Percentiles rank a stretch among this genome's conserved stretches.
Conservation (phyloP, 2,113 vertebrate genomes). For the Ascaphus truei region DNA sequence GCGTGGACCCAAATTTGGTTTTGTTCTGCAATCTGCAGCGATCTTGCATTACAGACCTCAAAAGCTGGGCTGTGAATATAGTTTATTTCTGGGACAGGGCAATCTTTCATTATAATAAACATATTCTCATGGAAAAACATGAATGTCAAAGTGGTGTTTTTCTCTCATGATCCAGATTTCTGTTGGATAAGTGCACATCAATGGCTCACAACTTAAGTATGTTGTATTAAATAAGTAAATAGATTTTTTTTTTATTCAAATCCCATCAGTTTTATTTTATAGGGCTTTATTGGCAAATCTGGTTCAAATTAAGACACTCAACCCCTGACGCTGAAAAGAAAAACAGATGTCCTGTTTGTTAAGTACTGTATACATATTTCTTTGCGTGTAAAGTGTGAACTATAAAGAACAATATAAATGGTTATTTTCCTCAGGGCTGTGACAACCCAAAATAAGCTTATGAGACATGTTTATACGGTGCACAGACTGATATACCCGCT, state of each 20-base stretch:
- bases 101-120: background rate
- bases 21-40: background rate
- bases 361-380: conserved; percentile 62
- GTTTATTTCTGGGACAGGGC: background rate
- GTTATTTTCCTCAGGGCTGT: background rate
- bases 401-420: conserved; percentile 16
- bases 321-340: conserved; percentile 70
- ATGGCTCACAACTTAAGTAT: conserved; percentile 17
- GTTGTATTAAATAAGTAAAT: conserved; percentile 25
- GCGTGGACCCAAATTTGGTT: background rate
- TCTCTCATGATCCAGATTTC: conserved; percentile 24
- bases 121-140: conserved; percentile 32
- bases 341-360: conserved; percentile 76
- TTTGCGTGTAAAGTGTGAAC: conserved; percentile 40
- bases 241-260: no score
- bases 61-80: background rate
- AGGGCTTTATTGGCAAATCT: conserved; percentile 67
- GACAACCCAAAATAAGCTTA: background rate
- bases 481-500: background rate
- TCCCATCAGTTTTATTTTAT: conserved; percentile 52
- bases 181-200: conserved; percentile 28
- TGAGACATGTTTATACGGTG: background rate
- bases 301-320: conserved; percentile 79
- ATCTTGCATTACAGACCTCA: background rate
- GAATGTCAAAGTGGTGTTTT: background rate